These are phyloP conservation scores for Plectrocnemia conspersa DNA, from an alignment of 1,140 invertebrate genomes.

Conservation along the genomic window DNA sequence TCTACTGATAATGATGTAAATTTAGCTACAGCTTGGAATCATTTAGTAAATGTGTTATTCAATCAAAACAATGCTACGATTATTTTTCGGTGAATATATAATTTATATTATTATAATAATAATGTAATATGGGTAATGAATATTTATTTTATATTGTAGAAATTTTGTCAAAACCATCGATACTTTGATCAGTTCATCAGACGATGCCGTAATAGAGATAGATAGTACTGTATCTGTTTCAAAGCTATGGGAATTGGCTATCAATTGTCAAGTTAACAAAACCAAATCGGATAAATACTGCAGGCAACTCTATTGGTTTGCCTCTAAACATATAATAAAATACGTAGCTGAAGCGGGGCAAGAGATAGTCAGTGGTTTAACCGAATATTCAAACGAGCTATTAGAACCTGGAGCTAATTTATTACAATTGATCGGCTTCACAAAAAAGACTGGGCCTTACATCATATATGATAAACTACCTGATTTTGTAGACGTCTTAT, in stretches of 20 bases:
- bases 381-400: slow-evolving; percentile 29
- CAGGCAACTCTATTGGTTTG: slow-evolving; percentile 19
- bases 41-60: slow-evolving; percentile 41
- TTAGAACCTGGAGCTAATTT: slow-evolving; percentile 40
- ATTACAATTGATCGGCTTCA: slow-evolving; percentile 46
- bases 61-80: slow-evolving; percentile 45
- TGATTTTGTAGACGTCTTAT: slow-evolving; percentile 41
- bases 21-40: slow-evolving; percentile 38
- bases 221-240: slow-evolving; percentile 4
- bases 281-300: slow-evolving; percentile 6
- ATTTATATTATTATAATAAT: not conserved
- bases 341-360: slow-evolving; percentile 18
- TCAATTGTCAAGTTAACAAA: slow-evolving; percentile 7
- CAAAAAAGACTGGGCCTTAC: slow-evolving; percentile 42
- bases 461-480: slow-evolving; percentile 43
- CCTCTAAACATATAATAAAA: slow-evolving; percentile 16
- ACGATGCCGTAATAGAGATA: slow-evolving; percentile 2
- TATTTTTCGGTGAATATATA: slow-evolving; percentile 41
- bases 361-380: slow-evolving; percentile 26
- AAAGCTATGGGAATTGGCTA: slow-evolving; percentile 25
- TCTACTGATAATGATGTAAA: slow-evolving; percentile 28
- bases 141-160: slow-evolving; percentile 19
- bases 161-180: slow-evolving; percentile 41
- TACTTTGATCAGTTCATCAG: slow-evolving; percentile 37
- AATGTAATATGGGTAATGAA: slow-evolving; percentile 5